A percentile compares a stretch with the other conserved stretches of the same genome.
phyloP scores from a whole-genome alignment of 2,797 vertebrate genomes.

The Rhincodon typus region DNA sequence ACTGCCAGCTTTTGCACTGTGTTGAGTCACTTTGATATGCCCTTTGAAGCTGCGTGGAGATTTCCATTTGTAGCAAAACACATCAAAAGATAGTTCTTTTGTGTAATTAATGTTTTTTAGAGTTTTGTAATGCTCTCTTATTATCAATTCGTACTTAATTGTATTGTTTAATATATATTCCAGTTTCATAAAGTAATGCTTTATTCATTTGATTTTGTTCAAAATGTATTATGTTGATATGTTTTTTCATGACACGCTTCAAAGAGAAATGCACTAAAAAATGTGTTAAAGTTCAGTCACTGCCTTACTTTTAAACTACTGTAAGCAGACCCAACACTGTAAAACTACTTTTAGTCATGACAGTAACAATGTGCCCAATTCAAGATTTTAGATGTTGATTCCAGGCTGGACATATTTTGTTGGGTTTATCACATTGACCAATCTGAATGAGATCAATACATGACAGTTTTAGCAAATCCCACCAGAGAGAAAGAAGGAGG shows the following conservation, averaged over 20 bases:
- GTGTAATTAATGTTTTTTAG: not conserved
- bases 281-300: not conserved
- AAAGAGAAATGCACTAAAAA: not conserved
- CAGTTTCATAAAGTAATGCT: not conserved
- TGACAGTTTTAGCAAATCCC: not conserved
- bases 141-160: not conserved
- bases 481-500: not conserved
- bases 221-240: not conserved
- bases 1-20: not conserved
- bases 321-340: not conserved
- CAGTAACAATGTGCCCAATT: not conserved
- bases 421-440: no score
- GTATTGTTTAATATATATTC: not conserved
- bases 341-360: not conserved
- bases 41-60: not conserved
- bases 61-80: not conserved
- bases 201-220: not conserved
- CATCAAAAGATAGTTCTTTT: not conserved
- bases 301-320: not conserved
- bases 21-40: not conserved
- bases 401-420: not conserved
- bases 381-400: not conserved
- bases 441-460: not conserved
- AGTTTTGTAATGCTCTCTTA: not conserved
- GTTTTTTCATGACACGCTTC: not conserved